phyloP scores from a whole-genome alignment of 92 coral and sea anemone species.

The Isaurus tuberculatus region DNA sequence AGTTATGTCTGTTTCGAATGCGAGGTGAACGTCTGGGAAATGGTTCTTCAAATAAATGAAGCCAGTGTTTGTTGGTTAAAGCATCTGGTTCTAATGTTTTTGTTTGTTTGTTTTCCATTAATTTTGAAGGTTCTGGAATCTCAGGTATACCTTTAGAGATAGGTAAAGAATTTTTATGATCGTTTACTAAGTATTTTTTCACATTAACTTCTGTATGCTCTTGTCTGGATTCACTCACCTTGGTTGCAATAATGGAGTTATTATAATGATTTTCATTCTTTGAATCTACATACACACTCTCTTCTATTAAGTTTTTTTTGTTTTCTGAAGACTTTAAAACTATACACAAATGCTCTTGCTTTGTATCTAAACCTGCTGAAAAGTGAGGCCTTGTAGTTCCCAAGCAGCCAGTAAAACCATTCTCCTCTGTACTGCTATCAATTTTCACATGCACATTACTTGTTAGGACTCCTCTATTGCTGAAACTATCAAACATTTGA shows the following conservation, averaged over 20 bases:
- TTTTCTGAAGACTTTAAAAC: not conserved
- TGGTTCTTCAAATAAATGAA: constrained; percentile 80
- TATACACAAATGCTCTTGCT: not conserved
- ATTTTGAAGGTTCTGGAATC: not conserved
- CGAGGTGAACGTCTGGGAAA: constrained; percentile 87
- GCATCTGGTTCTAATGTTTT: not conserved
- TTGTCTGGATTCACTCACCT: not conserved
- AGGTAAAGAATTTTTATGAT: not conserved
- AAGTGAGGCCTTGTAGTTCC: not conserved
- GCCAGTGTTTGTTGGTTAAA: constrained; percentile 55
- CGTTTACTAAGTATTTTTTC: not conserved
- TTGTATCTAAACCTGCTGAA: not conserved
- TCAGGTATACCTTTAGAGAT: not conserved
- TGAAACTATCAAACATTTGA: too few species aligned
- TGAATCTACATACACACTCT: not conserved
- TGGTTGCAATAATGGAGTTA: not conserved
- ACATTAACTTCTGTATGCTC: not conserved
- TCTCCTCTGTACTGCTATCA: not conserved
- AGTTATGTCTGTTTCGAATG: constrained; percentile 46
- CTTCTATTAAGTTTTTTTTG: not conserved
- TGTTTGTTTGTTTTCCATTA: not conserved
- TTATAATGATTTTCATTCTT: not conserved
- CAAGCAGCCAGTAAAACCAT: not conserved
- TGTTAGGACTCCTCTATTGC: too few species aligned
- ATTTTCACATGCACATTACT: not conserved